Evolutionary conservation across 1,140 invertebrate genomes (phyloP).

Genomic region (Danaus plexippus): DNA sequence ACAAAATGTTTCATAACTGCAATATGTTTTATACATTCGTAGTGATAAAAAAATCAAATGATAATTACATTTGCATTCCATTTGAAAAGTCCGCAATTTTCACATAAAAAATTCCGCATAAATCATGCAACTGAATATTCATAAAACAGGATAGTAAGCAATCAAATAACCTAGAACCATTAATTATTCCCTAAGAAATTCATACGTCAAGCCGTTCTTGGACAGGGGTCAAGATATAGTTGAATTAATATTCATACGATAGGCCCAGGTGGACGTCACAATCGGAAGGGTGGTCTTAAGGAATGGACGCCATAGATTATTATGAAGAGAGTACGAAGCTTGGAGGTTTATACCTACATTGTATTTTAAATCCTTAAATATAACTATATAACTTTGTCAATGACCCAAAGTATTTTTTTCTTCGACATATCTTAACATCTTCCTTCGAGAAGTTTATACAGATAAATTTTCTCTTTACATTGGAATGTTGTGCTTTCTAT

Average conservation of each 20-base stretch:
- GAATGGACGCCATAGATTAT: conserved; percentile 45
- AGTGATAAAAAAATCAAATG: too few species aligned
- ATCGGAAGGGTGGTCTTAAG: conserved; percentile 63
- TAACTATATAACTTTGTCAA: too few species aligned
- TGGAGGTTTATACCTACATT: conserved; percentile 14
- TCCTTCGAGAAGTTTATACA: too few species aligned
- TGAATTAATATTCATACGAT: conserved; percentile 70
- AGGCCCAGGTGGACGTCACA: conserved; percentile 66
- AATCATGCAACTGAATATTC: conserved; percentile 20
- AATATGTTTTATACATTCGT: conserved; percentile 2
- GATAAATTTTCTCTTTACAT: too few species aligned
- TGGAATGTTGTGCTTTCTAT: too few species aligned
- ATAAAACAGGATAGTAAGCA: conserved; percentile 23
- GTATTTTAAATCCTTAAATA: too few species aligned
- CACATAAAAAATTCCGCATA: background rate
- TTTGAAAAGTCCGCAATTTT: too few species aligned
- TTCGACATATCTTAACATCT: too few species aligned
- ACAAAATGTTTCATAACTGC: conserved; percentile 10
- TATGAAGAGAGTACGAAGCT: conserved; percentile 10
- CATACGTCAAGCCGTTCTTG: conserved; percentile 62
- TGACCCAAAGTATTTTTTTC: too few species aligned
- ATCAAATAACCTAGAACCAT: conserved; percentile 37
- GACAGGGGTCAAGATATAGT: conserved; percentile 68
- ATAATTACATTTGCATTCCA: conserved; percentile 1
- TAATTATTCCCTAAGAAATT: conserved; percentile 65